Evolutionary conservation across 2,113 vertebrate species (phyloP).

Genomic region (Fulmarus glacialis): DNA sequence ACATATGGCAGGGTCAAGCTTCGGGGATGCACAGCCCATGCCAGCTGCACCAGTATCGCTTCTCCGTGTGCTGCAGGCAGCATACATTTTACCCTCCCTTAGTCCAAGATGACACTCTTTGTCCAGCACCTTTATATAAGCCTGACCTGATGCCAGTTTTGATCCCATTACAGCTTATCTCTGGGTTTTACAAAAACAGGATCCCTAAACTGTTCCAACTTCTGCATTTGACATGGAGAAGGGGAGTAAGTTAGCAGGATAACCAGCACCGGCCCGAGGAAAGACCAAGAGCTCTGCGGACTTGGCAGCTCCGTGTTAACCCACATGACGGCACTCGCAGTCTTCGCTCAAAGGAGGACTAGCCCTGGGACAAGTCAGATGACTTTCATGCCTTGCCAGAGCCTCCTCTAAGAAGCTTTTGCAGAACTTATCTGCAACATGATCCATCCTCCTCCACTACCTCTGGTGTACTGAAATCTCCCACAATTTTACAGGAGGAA

Average conservation of each 20-base stretch:
- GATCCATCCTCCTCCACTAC: neutral
- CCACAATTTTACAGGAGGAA: neutral
- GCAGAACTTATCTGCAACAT: neutral
- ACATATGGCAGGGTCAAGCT: neutral
- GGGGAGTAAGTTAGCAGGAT: neutral
- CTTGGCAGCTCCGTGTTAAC: neutral
- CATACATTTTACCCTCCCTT: neutral
- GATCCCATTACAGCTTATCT: neutral
- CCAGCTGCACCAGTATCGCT: neutral
- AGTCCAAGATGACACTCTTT: neutral
- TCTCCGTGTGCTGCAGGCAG: neutral
- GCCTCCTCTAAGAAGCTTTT: neutral
- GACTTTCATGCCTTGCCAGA: neutral
- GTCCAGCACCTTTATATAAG: neutral
- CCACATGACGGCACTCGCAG: neutral
- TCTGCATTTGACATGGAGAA: neutral
- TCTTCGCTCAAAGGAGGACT: neutral
- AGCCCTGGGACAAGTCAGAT: neutral
- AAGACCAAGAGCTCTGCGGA: neutral
- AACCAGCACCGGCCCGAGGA: neutral
- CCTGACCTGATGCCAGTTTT: neutral
- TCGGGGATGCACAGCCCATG: neutral
- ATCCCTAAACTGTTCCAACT: neutral
- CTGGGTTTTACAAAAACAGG: neutral
- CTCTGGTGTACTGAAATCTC: neutral